These are phyloP conservation scores for Tortrix viridana DNA, from an alignment of 2,888 invertebrate species.

Conservation along the genomic window DNA sequence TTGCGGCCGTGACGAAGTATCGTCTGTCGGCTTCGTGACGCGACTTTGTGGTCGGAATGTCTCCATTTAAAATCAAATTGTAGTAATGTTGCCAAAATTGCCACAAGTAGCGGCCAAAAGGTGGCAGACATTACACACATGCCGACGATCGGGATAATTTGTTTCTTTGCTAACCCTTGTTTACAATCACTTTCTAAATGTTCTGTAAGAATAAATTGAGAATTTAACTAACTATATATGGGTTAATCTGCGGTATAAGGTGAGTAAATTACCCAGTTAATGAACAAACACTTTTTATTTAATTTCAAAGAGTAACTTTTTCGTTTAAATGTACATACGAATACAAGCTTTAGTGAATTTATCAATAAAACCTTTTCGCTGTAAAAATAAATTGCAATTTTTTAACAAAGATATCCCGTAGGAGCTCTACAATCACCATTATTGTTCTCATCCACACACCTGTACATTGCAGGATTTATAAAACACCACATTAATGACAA, in stretches of 20 bases:
- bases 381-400: too few relatives aligned
- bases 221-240: too few relatives aligned
- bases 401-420: background rate
- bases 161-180: background rate
- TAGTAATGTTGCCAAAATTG: constrained; percentile 63
- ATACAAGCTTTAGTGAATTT: too few relatives aligned
- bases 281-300: too few relatives aligned
- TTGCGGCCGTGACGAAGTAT: constrained; percentile 67
- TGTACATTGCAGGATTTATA: constrained; percentile 10
- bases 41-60: constrained; percentile 78
- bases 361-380: too few relatives aligned
- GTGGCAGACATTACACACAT: constrained; percentile 56
- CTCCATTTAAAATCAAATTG: constrained; percentile 79
- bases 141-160: constrained; percentile 46
- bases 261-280: too few relatives aligned
- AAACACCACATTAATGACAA: constrained; percentile 53
- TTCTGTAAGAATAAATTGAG: too few relatives aligned
- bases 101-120: constrained; percentile 56
- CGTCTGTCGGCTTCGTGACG: constrained; percentile 71
- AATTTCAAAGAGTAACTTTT: too few relatives aligned
- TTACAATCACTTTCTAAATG: background rate
- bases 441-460: constrained; percentile 13
- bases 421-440: background rate
- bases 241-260: too few relatives aligned
- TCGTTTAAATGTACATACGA: too few relatives aligned